These are phyloP conservation scores for Sandelia bainsii DNA, from an alignment of 2,797 vertebrate species.

Conservation along the genomic window DNA sequence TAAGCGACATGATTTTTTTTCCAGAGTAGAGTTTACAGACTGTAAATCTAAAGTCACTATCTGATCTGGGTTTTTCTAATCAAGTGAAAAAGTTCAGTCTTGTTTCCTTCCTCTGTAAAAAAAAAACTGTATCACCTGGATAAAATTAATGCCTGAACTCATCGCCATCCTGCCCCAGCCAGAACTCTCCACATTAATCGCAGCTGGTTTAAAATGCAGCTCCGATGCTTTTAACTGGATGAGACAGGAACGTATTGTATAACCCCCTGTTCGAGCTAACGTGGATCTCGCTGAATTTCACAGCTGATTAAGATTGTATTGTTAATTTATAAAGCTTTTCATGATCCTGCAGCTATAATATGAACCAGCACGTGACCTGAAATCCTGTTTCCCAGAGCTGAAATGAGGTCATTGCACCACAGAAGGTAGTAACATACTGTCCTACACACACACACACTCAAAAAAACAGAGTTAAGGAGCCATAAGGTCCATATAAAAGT, in stretches of 20 bases:
- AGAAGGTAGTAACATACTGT: not conserved
- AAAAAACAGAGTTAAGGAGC: not conserved
- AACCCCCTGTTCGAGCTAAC: not conserved
- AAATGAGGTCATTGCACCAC: conserved; percentile 23
- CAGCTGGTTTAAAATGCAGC: conserved; percentile 11
- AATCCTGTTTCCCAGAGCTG: conserved; percentile 13
- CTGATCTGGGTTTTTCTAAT: conserved; percentile 49
- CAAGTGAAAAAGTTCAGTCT: conserved; percentile 51
- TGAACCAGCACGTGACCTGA: not conserved
- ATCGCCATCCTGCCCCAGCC: conserved; percentile 20
- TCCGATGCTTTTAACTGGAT: conserved; percentile 26
- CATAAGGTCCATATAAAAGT: not conserved
- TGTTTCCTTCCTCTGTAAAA: conserved; percentile 43
- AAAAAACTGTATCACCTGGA: conserved; percentile 41
- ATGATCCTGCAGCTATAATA: conserved; percentile 7
- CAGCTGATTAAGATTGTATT: not conserved
- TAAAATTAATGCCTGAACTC: conserved; percentile 34
- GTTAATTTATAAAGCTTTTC: conserved; percentile 2
- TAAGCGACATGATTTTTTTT: not conserved
- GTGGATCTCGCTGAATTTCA: not conserved
- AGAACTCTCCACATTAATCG: not conserved
- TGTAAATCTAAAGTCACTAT: conserved; percentile 34
- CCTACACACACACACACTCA: too few species aligned
- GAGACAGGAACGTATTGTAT: not conserved
- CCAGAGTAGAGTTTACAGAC: not conserved